These are phyloP conservation scores for Aphis gossypii DNA, from an alignment of 1,140 invertebrate genomes.

Conservation along the genomic window DNA sequence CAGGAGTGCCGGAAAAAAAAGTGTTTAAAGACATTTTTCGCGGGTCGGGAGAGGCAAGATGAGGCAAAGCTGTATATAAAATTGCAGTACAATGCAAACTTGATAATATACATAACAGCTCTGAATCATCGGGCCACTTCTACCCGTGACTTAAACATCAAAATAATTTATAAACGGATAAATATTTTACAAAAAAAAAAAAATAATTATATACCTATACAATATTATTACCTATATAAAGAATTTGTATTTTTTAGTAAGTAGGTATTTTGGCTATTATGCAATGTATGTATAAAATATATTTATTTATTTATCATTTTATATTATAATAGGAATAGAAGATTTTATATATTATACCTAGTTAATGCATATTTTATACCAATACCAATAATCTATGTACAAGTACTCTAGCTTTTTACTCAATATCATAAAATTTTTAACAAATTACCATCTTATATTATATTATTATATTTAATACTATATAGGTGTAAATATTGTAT, in stretches of 20 bases:
- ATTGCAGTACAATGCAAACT: conserved; percentile 26
- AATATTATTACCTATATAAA: not conserved
- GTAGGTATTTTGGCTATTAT: not conserved
- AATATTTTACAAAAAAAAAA: not conserved
- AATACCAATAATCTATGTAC: not conserved
- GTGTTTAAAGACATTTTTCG: not conserved
- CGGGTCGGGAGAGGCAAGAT: conserved; percentile 52
- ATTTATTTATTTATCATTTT: not conserved
- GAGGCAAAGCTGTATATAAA: conserved; percentile 54
- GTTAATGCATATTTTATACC: not conserved
- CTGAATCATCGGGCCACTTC: conserved; percentile 56
- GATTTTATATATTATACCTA: not conserved
- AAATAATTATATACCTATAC: not conserved
- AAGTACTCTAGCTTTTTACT: not conserved
- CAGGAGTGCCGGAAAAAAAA: not conserved
- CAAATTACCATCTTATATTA: not conserved
- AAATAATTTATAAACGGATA: not conserved
- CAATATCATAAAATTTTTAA: not conserved
- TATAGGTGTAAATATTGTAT: not conserved
- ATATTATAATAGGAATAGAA: not conserved
- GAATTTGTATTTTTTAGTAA: not conserved
- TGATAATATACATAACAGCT: conserved; percentile 42
- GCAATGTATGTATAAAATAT: not conserved
- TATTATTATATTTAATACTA: not conserved
- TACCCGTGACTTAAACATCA: not conserved